Evolutionary conservation across 2,888 invertebrate species (phyloP), one percentile per base, ranked within the genome.

Genomic region (Phymatocera aterrima): DNA sequence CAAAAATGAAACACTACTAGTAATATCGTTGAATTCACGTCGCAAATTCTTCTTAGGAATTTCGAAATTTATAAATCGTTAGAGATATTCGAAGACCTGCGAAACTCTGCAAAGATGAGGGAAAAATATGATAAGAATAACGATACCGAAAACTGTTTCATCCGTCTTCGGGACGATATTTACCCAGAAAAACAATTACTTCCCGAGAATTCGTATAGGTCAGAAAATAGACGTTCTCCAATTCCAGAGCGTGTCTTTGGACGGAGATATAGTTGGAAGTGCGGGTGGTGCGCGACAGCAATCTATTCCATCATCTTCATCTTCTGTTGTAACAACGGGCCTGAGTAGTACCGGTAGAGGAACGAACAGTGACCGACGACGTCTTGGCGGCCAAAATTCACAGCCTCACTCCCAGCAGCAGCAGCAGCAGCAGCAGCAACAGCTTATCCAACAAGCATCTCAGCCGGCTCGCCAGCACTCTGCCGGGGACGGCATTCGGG

Each of bases 231-330:
- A n/a, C n/a, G n/a, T n/a, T n/a, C 51, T 31, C 15, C 6, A 2
- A 21, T 85, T 84, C 78, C 82, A 89, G 89, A 89, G 88, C 80
- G 86, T 87, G 70, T 89, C 89, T 60, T 60, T 89, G 86, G 89
- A 89, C 80, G 81, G 87, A 77, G 87, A 86, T 78, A 85, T 83
- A 72, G 78, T 48, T 28, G 70, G 79, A 61, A 77, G 68, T 51
- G 65, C 74, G 37, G 46, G 79, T 40, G 48, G 34, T 28, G 15
- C 57, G 8, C 5, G 40, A 3, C 57, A 28, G 12, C 57, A 57
- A 15, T 12, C 57, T 15, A 15, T 57, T 28, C 57, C 57, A 57
- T 34, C 51, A 12, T 34, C 72, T 24, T 34, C 48, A 12, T 64
- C 64, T 6, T 64, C 64, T 64, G 34, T 8, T 10, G 18, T 37